Conservation (phyloP, 2,797 vertebrate genomes). For the Glyptemys insculpta region DNA sequence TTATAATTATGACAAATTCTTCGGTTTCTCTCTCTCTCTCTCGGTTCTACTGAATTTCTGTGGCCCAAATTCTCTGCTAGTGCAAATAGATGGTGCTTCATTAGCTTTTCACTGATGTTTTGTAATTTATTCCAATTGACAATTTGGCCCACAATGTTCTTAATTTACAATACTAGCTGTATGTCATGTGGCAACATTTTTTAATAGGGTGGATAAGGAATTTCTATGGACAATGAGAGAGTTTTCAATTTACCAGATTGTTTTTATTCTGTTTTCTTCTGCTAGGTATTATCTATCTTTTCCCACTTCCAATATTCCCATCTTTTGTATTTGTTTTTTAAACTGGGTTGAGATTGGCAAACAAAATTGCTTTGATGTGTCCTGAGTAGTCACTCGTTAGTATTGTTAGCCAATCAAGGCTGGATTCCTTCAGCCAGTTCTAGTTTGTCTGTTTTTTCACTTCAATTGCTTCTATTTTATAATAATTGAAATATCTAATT, state of each 20-base stretch:
- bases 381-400: not conserved
- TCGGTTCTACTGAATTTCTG: not conserved
- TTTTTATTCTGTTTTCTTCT: not conserved
- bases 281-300: not conserved
- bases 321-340: not conserved
- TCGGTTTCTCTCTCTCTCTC: not conserved
- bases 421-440: not conserved
- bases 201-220: too few species aligned
- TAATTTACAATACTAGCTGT: not conserved
- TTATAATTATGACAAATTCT: not conserved
- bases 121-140: not conserved
- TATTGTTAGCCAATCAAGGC: not conserved
- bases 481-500: not conserved
- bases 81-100: not conserved
- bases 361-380: not conserved
- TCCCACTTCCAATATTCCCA: not conserved
- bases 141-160: not conserved
- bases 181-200: too few species aligned
- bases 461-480: not conserved
- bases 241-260: not conserved
- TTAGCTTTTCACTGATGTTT: not conserved
- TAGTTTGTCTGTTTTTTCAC: not conserved
- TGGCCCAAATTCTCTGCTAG: constrained; percentile 54
- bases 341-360: not conserved
- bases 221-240: too few species aligned